These are phyloP conservation scores for Pentalonia nigronervosa DNA, from an alignment of 1,140 invertebrate genomes.

Conservation along the genomic window DNA sequence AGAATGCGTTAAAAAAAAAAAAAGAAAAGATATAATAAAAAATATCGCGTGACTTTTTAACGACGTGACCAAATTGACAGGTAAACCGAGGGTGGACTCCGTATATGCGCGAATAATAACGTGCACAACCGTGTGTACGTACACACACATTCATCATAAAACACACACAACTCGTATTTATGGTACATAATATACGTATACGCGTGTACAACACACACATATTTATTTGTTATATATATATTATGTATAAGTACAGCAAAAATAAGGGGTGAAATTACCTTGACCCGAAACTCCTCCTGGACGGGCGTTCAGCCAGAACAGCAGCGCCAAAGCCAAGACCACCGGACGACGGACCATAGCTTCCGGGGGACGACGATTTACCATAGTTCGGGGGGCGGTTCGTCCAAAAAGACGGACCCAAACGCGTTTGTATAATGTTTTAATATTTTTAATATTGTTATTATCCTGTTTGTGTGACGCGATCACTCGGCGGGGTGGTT, in stretches of 20 bases:
- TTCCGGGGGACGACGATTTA: background rate
- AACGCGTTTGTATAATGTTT: background rate
- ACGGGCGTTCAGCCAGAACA: conserved; percentile 42
- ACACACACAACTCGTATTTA: background rate
- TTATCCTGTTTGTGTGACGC: background rate
- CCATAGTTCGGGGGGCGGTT: background rate
- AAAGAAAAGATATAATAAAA: conserved; percentile 20
- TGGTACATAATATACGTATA: background rate
- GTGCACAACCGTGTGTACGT: background rate
- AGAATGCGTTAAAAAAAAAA: background rate
- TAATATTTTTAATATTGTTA: background rate
- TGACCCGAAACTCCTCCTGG: conserved; percentile 53
- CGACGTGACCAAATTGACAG: conserved; percentile 55
- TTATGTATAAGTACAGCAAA: background rate
- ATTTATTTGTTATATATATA: background rate
- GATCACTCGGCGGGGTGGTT: too few relatives aligned
- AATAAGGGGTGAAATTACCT: conserved; percentile 44
- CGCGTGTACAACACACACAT: background rate
- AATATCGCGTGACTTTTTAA: conserved; percentile 57
- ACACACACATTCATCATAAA: background rate
- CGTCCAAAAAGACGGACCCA: background rate
- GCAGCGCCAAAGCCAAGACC: conserved; percentile 27
- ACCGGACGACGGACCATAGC: background rate
- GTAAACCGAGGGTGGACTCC: conserved; percentile 32
- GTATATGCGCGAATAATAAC: background rate